Percentiles rank a stretch among this genome's conserved stretches.
phyloP scores from a whole-genome alignment of 2,797 vertebrate species.

The Galago senegalensis region DNA sequence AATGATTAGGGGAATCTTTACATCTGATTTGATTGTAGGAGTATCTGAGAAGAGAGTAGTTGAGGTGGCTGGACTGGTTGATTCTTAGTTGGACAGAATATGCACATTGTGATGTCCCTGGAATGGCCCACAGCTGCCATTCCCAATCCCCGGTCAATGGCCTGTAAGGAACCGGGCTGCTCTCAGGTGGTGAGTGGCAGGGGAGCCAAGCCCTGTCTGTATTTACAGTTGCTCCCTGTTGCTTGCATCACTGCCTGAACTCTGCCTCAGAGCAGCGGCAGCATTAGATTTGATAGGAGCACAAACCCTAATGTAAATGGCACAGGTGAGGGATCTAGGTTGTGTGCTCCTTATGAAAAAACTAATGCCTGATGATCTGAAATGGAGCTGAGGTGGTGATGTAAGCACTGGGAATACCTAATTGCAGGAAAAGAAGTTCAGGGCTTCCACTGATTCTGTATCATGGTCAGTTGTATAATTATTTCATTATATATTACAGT shows the following conservation, averaged over 20 bases:
- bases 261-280: background rate
- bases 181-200: background rate
- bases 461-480: background rate
- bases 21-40: background rate
- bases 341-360: background rate
- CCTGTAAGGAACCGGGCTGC: background rate
- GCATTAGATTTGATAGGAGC: background rate
- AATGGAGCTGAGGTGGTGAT: background rate
- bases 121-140: background rate
- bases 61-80: too few species aligned
- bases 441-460: background rate
- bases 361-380: background rate
- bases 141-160: too few species aligned
- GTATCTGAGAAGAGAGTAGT: background rate
- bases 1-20: background rate
- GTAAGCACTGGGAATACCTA: too few species aligned
- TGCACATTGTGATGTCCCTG: background rate
- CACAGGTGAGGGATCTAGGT: background rate
- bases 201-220: background rate
- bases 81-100: background rate
- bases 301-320: background rate
- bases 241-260: background rate
- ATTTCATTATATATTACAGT: background rate
- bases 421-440: background rate
- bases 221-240: background rate